Evolutionary conservation across 2,888 invertebrate species (phyloP), one percentile per base, ranked within the genome.

Genomic region (Stegophylla sp.): DNA sequence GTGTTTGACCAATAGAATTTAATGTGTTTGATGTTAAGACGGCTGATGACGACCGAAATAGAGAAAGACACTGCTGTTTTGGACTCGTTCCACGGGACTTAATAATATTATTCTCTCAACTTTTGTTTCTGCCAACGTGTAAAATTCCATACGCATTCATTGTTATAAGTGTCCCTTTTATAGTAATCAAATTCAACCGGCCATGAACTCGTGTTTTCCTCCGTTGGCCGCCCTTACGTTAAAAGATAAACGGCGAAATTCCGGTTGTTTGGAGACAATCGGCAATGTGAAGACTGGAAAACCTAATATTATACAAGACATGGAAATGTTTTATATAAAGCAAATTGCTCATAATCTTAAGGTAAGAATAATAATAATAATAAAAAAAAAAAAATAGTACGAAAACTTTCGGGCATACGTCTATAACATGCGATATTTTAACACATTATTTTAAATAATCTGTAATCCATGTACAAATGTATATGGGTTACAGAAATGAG

Each of bases 331-430:
- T 86, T 89, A 89, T 85, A 88, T 89, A 84, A 87, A 88, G 71
- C 89, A 89, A 85, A 88, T 89, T 82, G 89, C 89, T 69, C 88
- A 88, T 84, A 89, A 88, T 85, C 86, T 88, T 77, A 88, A 89
- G 89, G 89, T 89, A 86, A 83, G 82, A 63, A 45, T 41, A n/a
- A n/a, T n/a, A n/a, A n/a, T n/a, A n/a, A n/a, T n/a, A n/a, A n/a
- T n/a, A n/a, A n/a, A n/a, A n/a, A n/a, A 74, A 26, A 51, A 13
- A 2, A 2, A 41, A 56, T 28, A 48, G 26, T n/a, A 0, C 4
- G 28, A 28, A 61, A 28, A 15, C 56, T 43, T 45, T 41, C 26
- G 26, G 13, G 28, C 26, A 41, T 26, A 13, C 20, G 0, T 76
- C 28, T 28, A 34, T 5, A 34, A 5, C 3, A 34, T 34, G 34